Percentiles rank a stretch among this genome's conserved stretches.
Conservation (phyloP, 2,797 vertebrate species). For the Pangasius sanitwongsei region DNA sequence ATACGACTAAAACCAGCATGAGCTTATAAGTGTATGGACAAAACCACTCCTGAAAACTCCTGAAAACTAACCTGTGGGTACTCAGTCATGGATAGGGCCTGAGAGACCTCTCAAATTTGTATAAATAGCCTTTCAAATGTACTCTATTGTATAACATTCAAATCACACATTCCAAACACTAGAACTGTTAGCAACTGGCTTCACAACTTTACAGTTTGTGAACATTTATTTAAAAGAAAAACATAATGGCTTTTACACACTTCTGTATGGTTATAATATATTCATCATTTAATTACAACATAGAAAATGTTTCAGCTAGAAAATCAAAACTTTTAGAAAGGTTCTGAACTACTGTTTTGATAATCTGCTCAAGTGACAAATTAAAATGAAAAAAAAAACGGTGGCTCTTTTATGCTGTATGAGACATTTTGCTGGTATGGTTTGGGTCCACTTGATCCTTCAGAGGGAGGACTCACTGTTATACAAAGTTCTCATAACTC, state of each 20-base stretch:
- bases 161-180: conserved; percentile 17
- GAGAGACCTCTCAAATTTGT: conserved; percentile 47
- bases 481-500: conserved; percentile 2
- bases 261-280: neutral
- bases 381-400: neutral
- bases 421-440: neutral
- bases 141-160: conserved; percentile 50
- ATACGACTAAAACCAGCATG: conserved; percentile 51
- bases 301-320: neutral
- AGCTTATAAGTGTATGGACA: conserved; percentile 36
- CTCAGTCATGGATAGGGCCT: conserved; percentile 43
- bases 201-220: neutral
- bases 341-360: neutral
- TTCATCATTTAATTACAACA: neutral
- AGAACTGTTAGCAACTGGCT: neutral
- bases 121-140: conserved; percentile 52
- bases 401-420: too few relatives aligned
- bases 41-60: conserved; percentile 35
- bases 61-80: conserved; percentile 30
- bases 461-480: neutral
- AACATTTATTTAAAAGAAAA: neutral
- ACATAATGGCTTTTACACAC: neutral
- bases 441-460: neutral
- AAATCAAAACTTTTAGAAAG: neutral
- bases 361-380: neutral